These are phyloP conservation scores for Cossypha caffra DNA, from an alignment of 2,797 vertebrate species.

Conservation along the genomic window DNA sequence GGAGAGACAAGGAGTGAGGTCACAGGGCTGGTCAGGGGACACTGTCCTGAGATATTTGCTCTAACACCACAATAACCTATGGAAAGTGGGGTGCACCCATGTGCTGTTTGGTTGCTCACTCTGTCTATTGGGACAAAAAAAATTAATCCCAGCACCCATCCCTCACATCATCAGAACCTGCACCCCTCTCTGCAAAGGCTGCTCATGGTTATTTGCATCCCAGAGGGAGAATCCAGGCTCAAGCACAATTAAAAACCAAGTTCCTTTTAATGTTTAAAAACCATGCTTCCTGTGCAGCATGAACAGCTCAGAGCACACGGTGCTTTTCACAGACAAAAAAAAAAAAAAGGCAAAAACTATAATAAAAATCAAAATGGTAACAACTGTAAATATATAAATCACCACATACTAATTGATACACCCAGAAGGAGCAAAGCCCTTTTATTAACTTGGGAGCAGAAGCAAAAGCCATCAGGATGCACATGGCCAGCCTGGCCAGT, in stretches of 20 bases:
- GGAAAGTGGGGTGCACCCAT: fast-evolving
- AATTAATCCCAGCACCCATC: background rate
- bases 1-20: background rate
- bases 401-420: background rate
- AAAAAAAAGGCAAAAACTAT: background rate
- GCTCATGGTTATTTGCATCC: background rate
- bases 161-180: background rate
- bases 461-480: background rate
- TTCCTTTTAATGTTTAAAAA: too few relatives aligned
- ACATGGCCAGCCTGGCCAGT: background rate
- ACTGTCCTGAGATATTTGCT: background rate
- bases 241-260: background rate
- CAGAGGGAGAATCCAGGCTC: background rate
- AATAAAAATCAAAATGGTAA: background rate
- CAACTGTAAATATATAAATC: background rate
- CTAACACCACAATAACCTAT: background rate
- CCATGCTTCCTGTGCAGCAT: fast-evolving
- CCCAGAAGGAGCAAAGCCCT: background rate
- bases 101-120: fast-evolving
- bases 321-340: background rate
- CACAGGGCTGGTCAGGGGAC: background rate
- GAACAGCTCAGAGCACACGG: fast-evolving
- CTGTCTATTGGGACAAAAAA: background rate
- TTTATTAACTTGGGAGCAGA: background rate
- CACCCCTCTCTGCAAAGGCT: background rate